phyloP scores from a whole-genome alignment of 2,113 vertebrate species.

The Reinhardtius hippoglossoides region DNA sequence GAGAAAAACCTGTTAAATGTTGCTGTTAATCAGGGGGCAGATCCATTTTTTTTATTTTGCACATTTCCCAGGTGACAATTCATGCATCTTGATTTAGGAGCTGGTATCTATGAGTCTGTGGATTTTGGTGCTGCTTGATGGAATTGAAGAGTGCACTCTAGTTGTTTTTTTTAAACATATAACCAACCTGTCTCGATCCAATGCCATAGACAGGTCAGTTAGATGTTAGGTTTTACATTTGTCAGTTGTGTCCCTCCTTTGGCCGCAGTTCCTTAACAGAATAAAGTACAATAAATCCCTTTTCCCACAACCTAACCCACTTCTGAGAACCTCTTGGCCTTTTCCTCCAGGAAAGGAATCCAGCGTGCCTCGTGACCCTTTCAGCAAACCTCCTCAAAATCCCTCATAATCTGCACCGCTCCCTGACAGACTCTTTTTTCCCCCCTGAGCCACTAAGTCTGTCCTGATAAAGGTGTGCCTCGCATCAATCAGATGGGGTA shows the following conservation, averaged over 20 bases:
- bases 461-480: slow-evolving; percentile 43
- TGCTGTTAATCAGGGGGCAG: too few relatives aligned
- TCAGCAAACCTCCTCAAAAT: slow-evolving; percentile 59
- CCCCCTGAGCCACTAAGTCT: slow-evolving; percentile 14
- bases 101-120: too few relatives aligned
- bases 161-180: too few relatives aligned
- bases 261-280: slow-evolving; percentile 14
- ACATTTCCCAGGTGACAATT: too few relatives aligned
- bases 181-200: neutral
- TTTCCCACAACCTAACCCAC: slow-evolving; percentile 57
- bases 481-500: slow-evolving; percentile 44
- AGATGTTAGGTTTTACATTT: neutral
- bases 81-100: too few relatives aligned
- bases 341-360: slow-evolving; percentile 49
- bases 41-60: too few relatives aligned
- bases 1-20: too few relatives aligned
- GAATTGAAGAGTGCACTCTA: too few relatives aligned
- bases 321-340: slow-evolving; percentile 44
- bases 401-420: slow-evolving; percentile 63
- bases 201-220: neutral
- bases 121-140: too few relatives aligned
- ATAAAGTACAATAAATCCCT: slow-evolving; percentile 55
- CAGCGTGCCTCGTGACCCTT: slow-evolving; percentile 62
- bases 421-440: slow-evolving; percentile 33
- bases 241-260: slow-evolving; percentile 19